These are phyloP conservation scores for Argyrosomus japonicus DNA, from an alignment of 2,113 vertebrate species.

Conservation along the genomic window DNA sequence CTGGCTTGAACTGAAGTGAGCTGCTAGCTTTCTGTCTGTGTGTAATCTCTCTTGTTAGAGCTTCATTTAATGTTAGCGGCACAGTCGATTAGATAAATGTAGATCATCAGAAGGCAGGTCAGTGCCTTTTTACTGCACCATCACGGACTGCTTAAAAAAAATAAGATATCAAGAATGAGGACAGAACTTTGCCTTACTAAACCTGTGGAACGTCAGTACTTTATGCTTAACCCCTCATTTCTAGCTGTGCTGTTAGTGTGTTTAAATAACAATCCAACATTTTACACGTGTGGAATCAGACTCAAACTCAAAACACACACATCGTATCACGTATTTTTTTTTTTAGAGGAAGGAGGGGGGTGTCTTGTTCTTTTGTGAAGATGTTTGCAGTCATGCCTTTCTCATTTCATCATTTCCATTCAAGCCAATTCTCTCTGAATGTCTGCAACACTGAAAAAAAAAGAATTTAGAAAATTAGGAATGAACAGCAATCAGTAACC, in stretches of 20 bases:
- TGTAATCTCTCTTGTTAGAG: slow-evolving; percentile 29
- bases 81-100: slow-evolving; percentile 20
- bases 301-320: slow-evolving; percentile 11
- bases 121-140: slow-evolving; percentile 69
- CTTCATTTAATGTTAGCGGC: slow-evolving; percentile 20
- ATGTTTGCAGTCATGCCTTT: slow-evolving; percentile 44
- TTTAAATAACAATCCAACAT: slow-evolving; percentile 29
- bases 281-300: slow-evolving; percentile 41
- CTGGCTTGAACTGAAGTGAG: slow-evolving; percentile 32
- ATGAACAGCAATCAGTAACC: slow-evolving; percentile 53
- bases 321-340: slow-evolving; percentile 19
- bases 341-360: slow-evolving; percentile 13
- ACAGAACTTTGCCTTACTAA: slow-evolving; percentile 82
- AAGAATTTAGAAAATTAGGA: slow-evolving; percentile 25
- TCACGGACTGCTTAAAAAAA: slow-evolving; percentile 29
- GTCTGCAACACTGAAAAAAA: slow-evolving; percentile 70
- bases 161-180: slow-evolving; percentile 51
- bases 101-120: slow-evolving; percentile 67
- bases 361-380: slow-evolving; percentile 33
- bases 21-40: slow-evolving; percentile 31
- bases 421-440: slow-evolving; percentile 57
- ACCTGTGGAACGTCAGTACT: slow-evolving; percentile 74
- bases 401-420: slow-evolving; percentile 54
- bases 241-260: slow-evolving; percentile 51
- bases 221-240: slow-evolving; percentile 49